Base-by-base conservation (phyloP, 2,888 invertebrate species). In the Cryptops parisi region DNA sequence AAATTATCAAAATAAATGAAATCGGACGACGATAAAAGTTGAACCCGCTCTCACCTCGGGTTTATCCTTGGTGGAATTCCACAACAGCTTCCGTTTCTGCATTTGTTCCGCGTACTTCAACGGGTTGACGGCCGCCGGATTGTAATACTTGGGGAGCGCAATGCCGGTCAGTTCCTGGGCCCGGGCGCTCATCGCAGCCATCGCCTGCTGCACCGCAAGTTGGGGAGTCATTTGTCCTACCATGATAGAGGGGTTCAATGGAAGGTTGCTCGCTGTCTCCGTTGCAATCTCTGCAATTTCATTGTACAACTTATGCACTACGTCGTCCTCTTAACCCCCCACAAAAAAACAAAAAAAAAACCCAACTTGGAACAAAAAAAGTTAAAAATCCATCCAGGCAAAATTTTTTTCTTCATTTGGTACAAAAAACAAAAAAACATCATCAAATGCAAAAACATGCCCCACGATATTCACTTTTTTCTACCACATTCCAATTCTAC, bases 81-180 rank as follows among this genome's bases (percentile, higher is more conserved):
- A 96, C 21, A 96, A 72, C 50, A 91, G 73, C 71, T 93, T 93
- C 50, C 93, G 77, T 68, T 93, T 90, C 66, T 93, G 87, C 58
- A 91, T 81, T 70, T 86, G 88, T 61, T 90, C 84, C 5, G 87
- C 80, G 65, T 90, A 85, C 64, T 85, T 84, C 57, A 81, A 78
- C 40, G 84, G 78, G 65, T 81, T 81, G n/a, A 83, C 78, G 21
- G 80, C 78, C 33, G 78, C 75, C 0, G 84, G 80, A 68, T 83
- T 84, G 65, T 81, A 84, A 68, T 81, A 86, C 52, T 79, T 78
- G 3, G 82, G 83, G 44, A 78, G 67, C 46, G 71, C 70, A 1
- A 74, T 70, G 3, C 73, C 75, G 17, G 74, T 73, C 53, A 70
- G 56, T 55, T 69, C 68, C 56, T 70, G 68, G 6, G 70, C 67